Conservation (phyloP, 1,140 invertebrate genomes). For the Copidosoma floridanum region DNA sequence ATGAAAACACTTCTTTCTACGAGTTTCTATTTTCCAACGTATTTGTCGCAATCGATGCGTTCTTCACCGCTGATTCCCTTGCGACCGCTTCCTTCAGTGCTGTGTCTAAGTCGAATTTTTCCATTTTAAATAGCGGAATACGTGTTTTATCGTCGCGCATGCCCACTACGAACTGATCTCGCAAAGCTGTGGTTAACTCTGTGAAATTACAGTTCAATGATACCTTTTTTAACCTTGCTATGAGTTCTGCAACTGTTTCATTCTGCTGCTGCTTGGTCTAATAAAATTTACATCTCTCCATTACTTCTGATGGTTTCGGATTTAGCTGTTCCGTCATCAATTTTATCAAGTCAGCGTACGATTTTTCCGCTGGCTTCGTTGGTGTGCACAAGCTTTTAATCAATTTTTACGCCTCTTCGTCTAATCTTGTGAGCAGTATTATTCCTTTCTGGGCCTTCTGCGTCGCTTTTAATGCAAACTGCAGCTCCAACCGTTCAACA, state of each 20-base stretch:
- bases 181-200: background rate
- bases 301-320: background rate
- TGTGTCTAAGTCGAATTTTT: background rate
- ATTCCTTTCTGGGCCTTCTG: background rate
- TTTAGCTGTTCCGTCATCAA: background rate
- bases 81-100: constrained; percentile 7
- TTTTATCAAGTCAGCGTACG: background rate
- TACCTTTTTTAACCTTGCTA: constrained; percentile 9
- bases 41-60: background rate
- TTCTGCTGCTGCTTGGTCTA: background rate
- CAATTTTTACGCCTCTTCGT: background rate
- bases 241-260: constrained; percentile 18
- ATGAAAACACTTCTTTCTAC: background rate
- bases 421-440: background rate
- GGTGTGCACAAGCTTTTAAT: background rate
- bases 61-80: background rate
- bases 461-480: background rate
- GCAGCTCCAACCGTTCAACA: background rate
- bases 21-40: background rate
- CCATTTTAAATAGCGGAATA: constrained; percentile 2
- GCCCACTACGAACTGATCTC: constrained; percentile 18
- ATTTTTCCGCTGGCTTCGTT: background rate
- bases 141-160: background rate
- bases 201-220: constrained; percentile 16
- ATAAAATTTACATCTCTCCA: constrained; percentile 16